Percentiles rank a stretch among this genome's conserved stretches.
These are phyloP conservation scores for Erebia epiphron DNA, from an alignment of 2,888 invertebrate genomes.

Conservation along the genomic window DNA sequence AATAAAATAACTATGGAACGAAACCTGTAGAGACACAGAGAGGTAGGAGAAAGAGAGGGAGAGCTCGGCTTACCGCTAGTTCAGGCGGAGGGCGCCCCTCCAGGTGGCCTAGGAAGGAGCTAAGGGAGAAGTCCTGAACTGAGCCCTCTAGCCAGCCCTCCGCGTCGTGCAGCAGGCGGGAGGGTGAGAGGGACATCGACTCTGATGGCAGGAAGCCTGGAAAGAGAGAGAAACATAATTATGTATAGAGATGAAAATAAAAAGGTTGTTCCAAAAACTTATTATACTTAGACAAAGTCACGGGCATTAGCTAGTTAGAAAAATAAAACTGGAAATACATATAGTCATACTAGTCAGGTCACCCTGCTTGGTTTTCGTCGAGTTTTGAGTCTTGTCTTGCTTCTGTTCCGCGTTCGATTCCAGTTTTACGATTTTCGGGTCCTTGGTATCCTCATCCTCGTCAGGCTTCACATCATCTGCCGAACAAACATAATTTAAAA, in stretches of 20 bases:
- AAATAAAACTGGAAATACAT: no score
- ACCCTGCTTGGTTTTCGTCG: slow-evolving; percentile 37
- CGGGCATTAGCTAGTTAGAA: neutral
- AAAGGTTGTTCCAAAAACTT: neutral
- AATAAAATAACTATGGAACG: no score
- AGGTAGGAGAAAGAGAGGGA: no score
- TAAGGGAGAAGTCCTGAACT: slow-evolving; percentile 93
- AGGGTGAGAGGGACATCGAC: slow-evolving; percentile 82
- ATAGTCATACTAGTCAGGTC: slow-evolving; percentile 54
- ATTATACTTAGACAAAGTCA: neutral
- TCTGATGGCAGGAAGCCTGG: slow-evolving; percentile 65
- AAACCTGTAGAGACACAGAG: no score
- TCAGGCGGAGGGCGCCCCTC: slow-evolving; percentile 81
- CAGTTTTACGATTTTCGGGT: slow-evolving; percentile 37
- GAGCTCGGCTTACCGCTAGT: slow-evolving; percentile 48
- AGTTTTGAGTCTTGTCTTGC: slow-evolving; percentile 22
- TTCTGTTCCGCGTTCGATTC: slow-evolving; percentile 14
- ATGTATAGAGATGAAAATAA: neutral
- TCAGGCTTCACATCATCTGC: slow-evolving; percentile 41
- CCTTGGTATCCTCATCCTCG: slow-evolving; percentile 41
- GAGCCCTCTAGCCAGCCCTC: slow-evolving; percentile 89
- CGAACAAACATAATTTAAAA: neutral
- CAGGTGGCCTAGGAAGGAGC: slow-evolving; percentile 91
- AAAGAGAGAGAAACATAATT: neutral
- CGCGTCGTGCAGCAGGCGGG: slow-evolving; percentile 85